A percentile compares a stretch with the other conserved stretches of the same genome.
Conservation (phyloP, 2,113 vertebrate genomes). For the Serilophus lunatus region DNA sequence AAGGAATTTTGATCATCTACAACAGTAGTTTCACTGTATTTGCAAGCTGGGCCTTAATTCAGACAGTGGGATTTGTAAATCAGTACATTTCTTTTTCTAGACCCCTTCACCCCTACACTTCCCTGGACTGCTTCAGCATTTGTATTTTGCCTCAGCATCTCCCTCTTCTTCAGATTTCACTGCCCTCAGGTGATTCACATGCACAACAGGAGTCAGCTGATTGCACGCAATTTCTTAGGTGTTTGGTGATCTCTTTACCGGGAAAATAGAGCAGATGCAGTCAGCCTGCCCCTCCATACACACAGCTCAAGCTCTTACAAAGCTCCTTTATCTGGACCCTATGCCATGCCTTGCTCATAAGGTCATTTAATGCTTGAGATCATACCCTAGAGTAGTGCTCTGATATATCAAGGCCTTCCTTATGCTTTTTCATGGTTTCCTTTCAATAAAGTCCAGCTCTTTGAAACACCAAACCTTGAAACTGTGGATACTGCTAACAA, state of each 20-base stretch:
- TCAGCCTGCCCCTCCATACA: neutral
- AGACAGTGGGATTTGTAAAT: neutral
- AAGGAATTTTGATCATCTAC: neutral
- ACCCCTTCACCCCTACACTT: neutral
- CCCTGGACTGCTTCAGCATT: neutral
- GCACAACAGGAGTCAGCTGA: fast-evolving
- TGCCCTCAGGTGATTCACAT: fast-evolving
- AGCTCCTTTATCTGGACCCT: neutral
- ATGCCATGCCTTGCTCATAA: neutral
- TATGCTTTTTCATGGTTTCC: neutral
- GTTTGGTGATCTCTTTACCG: neutral
- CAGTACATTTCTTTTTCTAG: neutral
- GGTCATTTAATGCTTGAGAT: neutral
- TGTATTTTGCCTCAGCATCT: neutral
- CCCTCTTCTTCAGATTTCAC: neutral
- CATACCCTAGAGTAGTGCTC: neutral
- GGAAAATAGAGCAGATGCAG: neutral
- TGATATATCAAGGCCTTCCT: neutral
- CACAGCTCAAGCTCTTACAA: neutral
- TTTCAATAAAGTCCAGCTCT: neutral
- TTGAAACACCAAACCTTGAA: neutral
- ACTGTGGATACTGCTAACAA: neutral
- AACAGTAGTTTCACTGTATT: neutral
- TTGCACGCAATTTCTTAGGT: neutral
- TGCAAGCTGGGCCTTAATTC: neutral